phyloP scores from a whole-genome alignment of 2,113 vertebrate species.

The Collichthys lucidus region DNA sequence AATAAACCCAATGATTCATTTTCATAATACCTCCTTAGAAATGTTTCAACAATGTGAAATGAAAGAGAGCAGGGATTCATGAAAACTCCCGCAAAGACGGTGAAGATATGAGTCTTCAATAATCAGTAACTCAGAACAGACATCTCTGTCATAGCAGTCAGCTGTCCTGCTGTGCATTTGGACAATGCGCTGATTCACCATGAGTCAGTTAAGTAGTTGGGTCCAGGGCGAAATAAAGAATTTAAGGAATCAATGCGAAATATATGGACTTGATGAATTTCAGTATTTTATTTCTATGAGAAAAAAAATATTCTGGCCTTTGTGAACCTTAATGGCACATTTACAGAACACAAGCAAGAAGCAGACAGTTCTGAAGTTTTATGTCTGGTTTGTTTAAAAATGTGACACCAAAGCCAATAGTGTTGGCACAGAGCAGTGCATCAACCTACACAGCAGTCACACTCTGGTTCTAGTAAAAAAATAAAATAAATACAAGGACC shows the following conservation, averaged over 20 bases:
- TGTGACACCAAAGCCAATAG: background rate
- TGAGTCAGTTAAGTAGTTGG: background rate
- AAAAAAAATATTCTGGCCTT: background rate
- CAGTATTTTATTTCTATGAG: background rate
- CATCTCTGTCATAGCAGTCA: slow-evolving; percentile 12
- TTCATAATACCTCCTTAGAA: background rate
- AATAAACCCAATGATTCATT: background rate
- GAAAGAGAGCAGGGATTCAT: background rate
- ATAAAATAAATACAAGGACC: slow-evolving; percentile 38
- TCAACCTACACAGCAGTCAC: slow-evolving; percentile 11
- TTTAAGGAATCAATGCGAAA: background rate
- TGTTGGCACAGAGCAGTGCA: background rate
- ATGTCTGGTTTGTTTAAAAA: background rate
- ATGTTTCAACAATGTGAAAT: background rate
- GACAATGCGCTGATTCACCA: background rate
- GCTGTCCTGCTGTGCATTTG: background rate
- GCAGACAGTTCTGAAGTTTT: background rate
- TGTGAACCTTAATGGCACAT: background rate
- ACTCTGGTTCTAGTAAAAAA: slow-evolving; percentile 10
- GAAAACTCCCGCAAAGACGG: background rate
- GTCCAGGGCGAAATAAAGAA: background rate
- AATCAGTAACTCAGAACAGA: slow-evolving; percentile 15
- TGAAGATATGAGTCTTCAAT: background rate
- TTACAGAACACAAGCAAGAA: background rate
- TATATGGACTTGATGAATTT: background rate